Percentiles rank a stretch among this genome's conserved stretches.
Evolutionary conservation across 2,888 invertebrate species (phyloP).

Genomic region (Labia minor): DNA sequence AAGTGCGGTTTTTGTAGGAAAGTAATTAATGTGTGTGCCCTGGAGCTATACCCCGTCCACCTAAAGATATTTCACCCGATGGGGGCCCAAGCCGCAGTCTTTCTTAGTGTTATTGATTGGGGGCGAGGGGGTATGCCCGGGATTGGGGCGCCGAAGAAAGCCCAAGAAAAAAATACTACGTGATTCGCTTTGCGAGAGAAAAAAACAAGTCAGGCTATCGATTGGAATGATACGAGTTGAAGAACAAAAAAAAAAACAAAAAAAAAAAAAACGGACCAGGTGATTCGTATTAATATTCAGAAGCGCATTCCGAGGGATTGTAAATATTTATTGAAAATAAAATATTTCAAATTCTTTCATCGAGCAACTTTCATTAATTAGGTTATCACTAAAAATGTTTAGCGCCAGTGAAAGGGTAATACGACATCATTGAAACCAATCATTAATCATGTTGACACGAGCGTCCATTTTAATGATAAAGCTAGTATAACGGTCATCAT

Average conservation of each 20-base stretch:
- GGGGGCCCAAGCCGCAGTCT: slow-evolving; percentile 2
- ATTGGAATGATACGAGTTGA: neutral
- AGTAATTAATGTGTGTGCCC: neutral
- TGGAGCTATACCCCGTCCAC: neutral
- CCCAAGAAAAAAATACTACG: slow-evolving; percentile 8
- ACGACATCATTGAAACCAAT: neutral
- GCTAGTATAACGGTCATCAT: slow-evolving; percentile 13
- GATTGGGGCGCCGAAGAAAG: slow-evolving; percentile 13
- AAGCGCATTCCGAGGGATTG: too few relatives aligned
- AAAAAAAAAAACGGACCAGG: neutral
- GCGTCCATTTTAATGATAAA: slow-evolving; percentile 5
- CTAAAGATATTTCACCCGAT: neutral
- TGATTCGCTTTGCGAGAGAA: slow-evolving; percentile 13
- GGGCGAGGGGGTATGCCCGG: neutral
- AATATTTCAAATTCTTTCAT: neutral
- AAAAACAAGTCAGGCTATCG: slow-evolving; percentile 1
- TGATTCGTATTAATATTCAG: neutral
- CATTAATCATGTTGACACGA: slow-evolving; percentile 13
- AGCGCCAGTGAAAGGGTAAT: neutral
- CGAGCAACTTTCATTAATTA: neutral
- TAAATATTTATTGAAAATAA: too few relatives aligned
- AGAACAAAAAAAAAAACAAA: neutral
- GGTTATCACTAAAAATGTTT: neutral
- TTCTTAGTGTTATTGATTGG: neutral
- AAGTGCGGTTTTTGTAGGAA: neutral